Conservation (phyloP, 37 sponge, comb jelly and placozoan genomes). For the Axinella damicornis region DNA sequence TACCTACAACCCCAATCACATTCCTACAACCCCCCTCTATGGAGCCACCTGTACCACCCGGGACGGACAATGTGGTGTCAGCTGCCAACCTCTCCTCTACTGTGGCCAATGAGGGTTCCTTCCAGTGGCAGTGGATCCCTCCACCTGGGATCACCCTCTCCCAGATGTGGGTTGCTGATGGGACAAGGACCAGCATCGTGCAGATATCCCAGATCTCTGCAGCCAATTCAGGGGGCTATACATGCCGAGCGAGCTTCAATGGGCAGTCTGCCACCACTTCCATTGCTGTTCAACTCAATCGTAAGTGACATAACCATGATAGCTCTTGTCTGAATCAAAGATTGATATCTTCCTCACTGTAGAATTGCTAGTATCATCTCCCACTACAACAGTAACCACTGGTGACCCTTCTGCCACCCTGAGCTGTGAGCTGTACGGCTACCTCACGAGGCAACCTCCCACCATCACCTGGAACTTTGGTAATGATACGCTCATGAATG, state of each 20-base stretch:
- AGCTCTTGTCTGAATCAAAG: too few species aligned
- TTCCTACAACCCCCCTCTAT: too few species aligned
- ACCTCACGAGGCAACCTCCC: neutral
- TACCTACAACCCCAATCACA: too few species aligned
- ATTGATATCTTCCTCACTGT: too few species aligned
- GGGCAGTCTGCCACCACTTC: too few species aligned
- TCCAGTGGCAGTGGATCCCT: slow-evolving; percentile 45
- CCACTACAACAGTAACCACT: too few species aligned
- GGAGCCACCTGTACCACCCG: too few species aligned
- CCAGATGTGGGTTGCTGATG: slow-evolving; percentile 20
- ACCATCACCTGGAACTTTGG: neutral
- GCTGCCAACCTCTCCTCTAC: slow-evolving; percentile 24
- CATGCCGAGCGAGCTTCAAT: slow-evolving; percentile 14
- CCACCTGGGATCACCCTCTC: slow-evolving; percentile 21
- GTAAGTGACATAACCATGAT: too few species aligned
- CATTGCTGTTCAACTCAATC: too few species aligned
- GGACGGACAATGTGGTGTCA: too few species aligned
- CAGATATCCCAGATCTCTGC: slow-evolving; percentile 12
- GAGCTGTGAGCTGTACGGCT: neutral
- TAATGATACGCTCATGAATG: neutral
- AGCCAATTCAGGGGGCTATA: slow-evolving; percentile 25
- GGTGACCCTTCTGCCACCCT: too few species aligned
- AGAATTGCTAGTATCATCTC: too few species aligned
- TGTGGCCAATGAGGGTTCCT: slow-evolving; percentile 18
- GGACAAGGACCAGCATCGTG: slow-evolving; percentile 45